Percentiles rank a stretch among this genome's conserved stretches.
phyloP scores from a whole-genome alignment of 2,113 vertebrate genomes.

The Bolborhynchus lineola region DNA sequence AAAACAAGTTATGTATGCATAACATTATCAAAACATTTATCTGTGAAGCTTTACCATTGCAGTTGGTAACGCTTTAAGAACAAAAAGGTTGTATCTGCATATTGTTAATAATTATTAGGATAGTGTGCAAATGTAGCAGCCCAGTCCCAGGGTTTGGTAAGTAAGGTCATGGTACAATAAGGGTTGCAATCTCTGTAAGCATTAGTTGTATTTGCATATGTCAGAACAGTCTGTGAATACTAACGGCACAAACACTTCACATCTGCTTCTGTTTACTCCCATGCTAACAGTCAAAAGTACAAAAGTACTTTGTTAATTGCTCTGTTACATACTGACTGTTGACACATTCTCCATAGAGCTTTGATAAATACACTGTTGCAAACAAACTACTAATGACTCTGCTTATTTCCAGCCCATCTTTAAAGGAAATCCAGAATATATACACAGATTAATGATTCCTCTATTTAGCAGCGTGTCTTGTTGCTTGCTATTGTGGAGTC shows the following conservation, averaged over 20 bases:
- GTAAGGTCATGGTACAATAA: conserved; percentile 68
- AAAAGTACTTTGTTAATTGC: conserved; percentile 79
- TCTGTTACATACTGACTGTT: conserved; percentile 76
- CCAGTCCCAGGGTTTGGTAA: conserved; percentile 61
- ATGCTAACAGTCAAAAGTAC: conserved; percentile 75
- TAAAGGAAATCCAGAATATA: conserved; percentile 74
- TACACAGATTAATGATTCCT: conserved; percentile 75
- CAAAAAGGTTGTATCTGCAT: conserved; percentile 15
- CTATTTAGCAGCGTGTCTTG: conserved; percentile 74
- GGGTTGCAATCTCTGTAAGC: conserved; percentile 62
- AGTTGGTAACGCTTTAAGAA: conserved; percentile 7
- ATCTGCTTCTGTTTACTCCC: conserved; percentile 81
- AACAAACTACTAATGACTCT: conserved; percentile 83
- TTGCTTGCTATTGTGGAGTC: conserved; percentile 68
- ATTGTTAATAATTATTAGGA: conserved; percentile 72
- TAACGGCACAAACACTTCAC: conserved; percentile 75
- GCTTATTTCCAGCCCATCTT: conserved; percentile 72
- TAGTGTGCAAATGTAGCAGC: conserved; percentile 56
- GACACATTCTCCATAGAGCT: conserved; percentile 76
- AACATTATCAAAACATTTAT: conserved; percentile 14
- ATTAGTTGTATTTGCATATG: conserved; percentile 77
- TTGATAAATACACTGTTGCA: conserved; percentile 77
- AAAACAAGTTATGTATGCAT: background rate
- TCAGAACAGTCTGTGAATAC: conserved; percentile 73
- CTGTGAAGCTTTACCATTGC: background rate